Evolutionary conservation across 2,797 vertebrate species (phyloP).

Genomic region (Sparus aurata): DNA sequence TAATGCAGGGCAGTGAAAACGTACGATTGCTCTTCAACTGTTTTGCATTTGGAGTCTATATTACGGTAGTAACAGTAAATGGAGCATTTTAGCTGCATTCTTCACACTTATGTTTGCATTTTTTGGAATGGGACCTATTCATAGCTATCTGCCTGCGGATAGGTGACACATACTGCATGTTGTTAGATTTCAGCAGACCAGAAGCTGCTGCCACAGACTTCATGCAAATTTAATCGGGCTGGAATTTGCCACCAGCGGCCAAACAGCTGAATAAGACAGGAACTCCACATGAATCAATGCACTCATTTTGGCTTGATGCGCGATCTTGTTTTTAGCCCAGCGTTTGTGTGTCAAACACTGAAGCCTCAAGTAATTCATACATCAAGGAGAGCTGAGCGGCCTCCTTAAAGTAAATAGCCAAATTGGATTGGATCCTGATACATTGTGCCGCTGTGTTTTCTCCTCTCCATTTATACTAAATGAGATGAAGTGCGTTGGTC

Average conservation of each 20-base stretch:
- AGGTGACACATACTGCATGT: background rate
- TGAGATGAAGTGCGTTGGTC: constrained; percentile 48
- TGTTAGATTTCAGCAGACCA: constrained; percentile 1
- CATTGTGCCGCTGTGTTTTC: constrained; percentile 27
- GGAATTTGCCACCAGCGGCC: constrained; percentile 18
- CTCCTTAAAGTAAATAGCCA: constrained; percentile 34
- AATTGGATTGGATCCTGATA: constrained; percentile 30
- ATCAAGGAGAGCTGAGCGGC: constrained; percentile 27
- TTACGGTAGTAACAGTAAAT: background rate
- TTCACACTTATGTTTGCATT: background rate
- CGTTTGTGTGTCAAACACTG: constrained; percentile 25
- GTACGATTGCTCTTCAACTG: constrained; percentile 1
- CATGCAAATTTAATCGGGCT: constrained; percentile 30
- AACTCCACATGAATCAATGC: constrained; percentile 16
- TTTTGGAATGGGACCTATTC: background rate
- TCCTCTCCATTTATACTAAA: constrained; percentile 31
- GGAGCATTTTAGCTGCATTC: background rate
- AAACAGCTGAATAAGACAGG: constrained; percentile 21
- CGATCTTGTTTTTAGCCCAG: constrained; percentile 7
- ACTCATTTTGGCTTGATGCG: constrained; percentile 17
- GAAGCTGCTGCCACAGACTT: constrained; percentile 8
- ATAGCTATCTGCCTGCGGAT: background rate
- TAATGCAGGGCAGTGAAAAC: constrained; percentile 25
- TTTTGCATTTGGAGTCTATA: background rate
- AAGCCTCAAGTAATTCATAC: constrained; percentile 24